phyloP scores from a whole-genome alignment of 2,113 vertebrate species.

The Ifrita kowaldi region DNA sequence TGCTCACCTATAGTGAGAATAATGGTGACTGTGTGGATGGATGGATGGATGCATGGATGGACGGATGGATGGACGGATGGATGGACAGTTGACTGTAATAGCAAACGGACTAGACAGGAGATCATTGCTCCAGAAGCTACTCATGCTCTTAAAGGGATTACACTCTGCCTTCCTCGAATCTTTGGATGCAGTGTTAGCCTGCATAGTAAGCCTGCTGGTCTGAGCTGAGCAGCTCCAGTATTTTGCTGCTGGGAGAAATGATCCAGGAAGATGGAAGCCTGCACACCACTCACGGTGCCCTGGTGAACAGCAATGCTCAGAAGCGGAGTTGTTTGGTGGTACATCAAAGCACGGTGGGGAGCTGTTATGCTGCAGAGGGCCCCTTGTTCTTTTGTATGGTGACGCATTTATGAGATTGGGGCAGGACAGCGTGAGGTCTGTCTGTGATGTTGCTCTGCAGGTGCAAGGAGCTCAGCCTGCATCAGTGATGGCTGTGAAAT shows the following conservation, averaged over 20 bases:
- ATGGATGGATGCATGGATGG: not conserved
- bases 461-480: not conserved
- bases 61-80: not conserved
- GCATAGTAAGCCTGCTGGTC: not conserved
- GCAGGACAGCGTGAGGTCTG: not conserved
- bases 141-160: not conserved
- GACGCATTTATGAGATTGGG: not conserved
- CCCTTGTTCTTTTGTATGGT: not conserved
- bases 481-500: not conserved
- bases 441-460: not conserved
- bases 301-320: not conserved
- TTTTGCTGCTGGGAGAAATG: not conserved
- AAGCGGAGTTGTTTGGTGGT: not conserved
- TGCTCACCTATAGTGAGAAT: not conserved
- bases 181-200: not conserved
- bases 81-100: not conserved
- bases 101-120: not conserved
- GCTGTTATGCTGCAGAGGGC: not conserved
- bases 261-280: accelerated
- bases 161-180: not conserved
- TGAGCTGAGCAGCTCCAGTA: not conserved
- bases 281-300: not conserved
- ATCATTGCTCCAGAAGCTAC: not conserved
- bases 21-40: not conserved
- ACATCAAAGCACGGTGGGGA: not conserved